Evolutionary conservation across 35 echinoderm and acorn worm genomes (phyloP).

Genomic region (Ophioderma brevispina): DNA sequence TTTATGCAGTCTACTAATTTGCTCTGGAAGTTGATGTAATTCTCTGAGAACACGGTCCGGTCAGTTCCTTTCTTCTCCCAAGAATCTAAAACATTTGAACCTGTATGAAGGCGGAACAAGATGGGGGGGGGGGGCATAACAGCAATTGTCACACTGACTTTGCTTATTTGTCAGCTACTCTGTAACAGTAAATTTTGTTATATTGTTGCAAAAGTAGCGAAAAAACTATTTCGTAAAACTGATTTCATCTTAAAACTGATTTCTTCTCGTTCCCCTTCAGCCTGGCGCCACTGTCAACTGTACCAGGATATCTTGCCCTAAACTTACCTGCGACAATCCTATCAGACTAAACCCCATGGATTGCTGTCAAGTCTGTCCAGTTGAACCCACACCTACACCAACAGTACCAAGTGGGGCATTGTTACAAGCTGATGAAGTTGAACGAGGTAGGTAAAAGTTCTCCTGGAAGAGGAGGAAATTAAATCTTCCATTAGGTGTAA

Average conservation of each 20-base stretch:
- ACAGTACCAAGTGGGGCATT: conserved; percentile 43
- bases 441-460: conserved; percentile 68
- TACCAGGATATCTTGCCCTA: conserved; percentile 70
- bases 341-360: conserved; percentile 62
- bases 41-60: too few relatives aligned
- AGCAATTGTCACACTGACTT: too few relatives aligned
- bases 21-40: too few relatives aligned
- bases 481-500: too few relatives aligned
- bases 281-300: conserved; percentile 64
- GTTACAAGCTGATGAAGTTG: conserved; percentile 89
- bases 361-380: conserved; percentile 88
- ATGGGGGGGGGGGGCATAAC: too few relatives aligned
- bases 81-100: too few relatives aligned
- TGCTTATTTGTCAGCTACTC: too few relatives aligned
- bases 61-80: too few relatives aligned
- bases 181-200: background rate
- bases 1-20: too few relatives aligned
- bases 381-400: conserved; percentile 62
- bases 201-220: background rate
- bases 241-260: background rate
- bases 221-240: background rate
- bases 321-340: conserved; percentile 68
- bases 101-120: too few relatives aligned
- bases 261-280: conserved; percentile 32
- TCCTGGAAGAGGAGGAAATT: too few relatives aligned